Evolutionary conservation across 2,888 invertebrate genomes (phyloP).

Genomic region (Coleophora flavipennella): DNA sequence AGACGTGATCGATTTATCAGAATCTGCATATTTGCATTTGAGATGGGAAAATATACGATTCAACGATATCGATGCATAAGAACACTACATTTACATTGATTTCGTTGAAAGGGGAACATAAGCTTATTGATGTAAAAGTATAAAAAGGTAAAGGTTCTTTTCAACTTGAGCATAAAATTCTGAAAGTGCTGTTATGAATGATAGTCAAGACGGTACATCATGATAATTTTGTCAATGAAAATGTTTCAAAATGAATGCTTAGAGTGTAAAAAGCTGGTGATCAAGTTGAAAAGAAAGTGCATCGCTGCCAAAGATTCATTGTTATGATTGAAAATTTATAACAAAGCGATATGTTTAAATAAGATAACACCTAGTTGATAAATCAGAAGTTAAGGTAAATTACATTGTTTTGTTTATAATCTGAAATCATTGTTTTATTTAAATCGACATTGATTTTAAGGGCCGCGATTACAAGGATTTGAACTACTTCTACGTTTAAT

Average conservation of each 20-base stretch:
- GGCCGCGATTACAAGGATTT: too few species aligned
- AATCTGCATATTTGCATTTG: constrained; percentile 25
- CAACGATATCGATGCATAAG: too few species aligned
- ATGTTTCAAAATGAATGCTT: constrained; percentile 14
- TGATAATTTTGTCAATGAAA: constrained; percentile 17
- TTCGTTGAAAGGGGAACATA: constrained; percentile 6
- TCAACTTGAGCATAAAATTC: constrained; percentile 43
- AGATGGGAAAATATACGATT: constrained; percentile 12
- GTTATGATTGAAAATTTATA: too few species aligned
- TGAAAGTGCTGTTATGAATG: constrained; percentile 22
- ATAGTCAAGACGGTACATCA: constrained; percentile 14
- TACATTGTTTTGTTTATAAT: too few species aligned
- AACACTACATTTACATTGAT: too few species aligned
- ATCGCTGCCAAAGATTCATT: constrained; percentile 51
- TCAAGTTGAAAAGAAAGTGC: constrained; percentile 57
- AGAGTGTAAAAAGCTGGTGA: constrained; percentile 7
- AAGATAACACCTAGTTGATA: too few species aligned
- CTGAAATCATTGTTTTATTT: too few species aligned
- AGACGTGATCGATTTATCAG: background rate
- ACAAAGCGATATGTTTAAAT: too few species aligned
- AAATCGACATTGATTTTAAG: too few species aligned
- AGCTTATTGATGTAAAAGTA: constrained; percentile 33
- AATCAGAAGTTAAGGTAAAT: too few species aligned
- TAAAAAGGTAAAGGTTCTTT: constrained; percentile 30
- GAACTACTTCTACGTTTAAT: too few species aligned